These are phyloP conservation scores for Argyresthia albistria DNA, from an alignment of 2,888 invertebrate genomes.

Conservation along the genomic window DNA sequence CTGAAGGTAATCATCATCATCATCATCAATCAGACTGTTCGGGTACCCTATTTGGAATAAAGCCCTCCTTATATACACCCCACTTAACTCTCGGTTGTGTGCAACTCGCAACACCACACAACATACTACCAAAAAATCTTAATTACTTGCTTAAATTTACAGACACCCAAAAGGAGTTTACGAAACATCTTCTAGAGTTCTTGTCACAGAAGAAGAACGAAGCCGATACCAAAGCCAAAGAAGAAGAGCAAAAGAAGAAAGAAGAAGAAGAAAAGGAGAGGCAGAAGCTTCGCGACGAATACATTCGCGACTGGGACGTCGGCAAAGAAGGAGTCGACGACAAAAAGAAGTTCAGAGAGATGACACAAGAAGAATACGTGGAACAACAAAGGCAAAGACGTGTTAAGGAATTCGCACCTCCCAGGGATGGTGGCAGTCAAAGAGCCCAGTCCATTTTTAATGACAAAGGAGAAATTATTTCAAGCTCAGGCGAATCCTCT, in stretches of 20 bases:
- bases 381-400: constrained; percentile 82
- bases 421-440: constrained; percentile 27
- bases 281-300: constrained; percentile 62
- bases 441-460: constrained; percentile 36
- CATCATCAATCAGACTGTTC: background rate
- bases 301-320: constrained; percentile 80
- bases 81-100: no score
- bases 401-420: constrained; percentile 85
- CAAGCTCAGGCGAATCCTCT: constrained; percentile 11
- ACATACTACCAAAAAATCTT: no score
- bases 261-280: constrained; percentile 59
- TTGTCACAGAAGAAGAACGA: constrained; percentile 60
- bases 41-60: no score
- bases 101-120: no score
- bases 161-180: constrained; percentile 55
- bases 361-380: constrained; percentile 85
- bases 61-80: no score
- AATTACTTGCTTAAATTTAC: constrained; percentile 15
- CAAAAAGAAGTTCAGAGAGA: constrained; percentile 64
- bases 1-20: constrained; percentile 38
- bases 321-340: constrained; percentile 76
- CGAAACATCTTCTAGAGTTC: constrained; percentile 50
- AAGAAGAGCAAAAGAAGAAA: constrained; percentile 45
- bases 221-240: constrained; percentile 53
- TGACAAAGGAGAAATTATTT: constrained; percentile 31